Percentiles rank a stretch among this genome's conserved stretches.
These are phyloP conservation scores for Xiphorhynchus elegans DNA, from an alignment of 2,113 vertebrate genomes.

Conservation along the genomic window DNA sequence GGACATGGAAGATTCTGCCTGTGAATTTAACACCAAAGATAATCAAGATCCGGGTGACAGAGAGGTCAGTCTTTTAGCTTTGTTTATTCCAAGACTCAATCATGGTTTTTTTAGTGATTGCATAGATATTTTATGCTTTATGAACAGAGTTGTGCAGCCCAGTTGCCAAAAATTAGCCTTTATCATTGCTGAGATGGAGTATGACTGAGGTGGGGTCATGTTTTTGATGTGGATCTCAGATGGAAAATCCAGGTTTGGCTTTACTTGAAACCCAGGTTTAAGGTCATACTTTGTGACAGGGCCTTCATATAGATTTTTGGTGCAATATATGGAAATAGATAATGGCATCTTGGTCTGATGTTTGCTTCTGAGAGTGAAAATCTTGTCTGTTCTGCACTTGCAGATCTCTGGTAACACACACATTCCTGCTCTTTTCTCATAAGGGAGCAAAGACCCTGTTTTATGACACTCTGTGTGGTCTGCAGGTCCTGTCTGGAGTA, in stretches of 20 bases:
- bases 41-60: not conserved
- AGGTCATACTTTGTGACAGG: not conserved
- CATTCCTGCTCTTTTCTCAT: not conserved
- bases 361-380: not conserved
- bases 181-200: not conserved
- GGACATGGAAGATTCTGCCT: slow-evolving; percentile 9
- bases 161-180: not conserved
- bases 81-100: not conserved
- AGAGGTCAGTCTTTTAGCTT: not conserved
- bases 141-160: not conserved
- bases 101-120: not conserved
- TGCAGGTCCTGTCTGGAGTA: not conserved
- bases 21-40: slow-evolving; percentile 46
- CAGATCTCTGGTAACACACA: rapidly evolving
- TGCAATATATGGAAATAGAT: not conserved
- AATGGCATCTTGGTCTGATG: not conserved
- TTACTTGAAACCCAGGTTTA: not conserved
- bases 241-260: not conserved
- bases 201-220: not conserved
- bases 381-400: not conserved
- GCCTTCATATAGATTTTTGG: not conserved
- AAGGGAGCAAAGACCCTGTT: not conserved
- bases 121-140: not conserved
- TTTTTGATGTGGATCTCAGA: not conserved
- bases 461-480: not conserved